These are phyloP conservation scores for Philereme transversata DNA, from an alignment of 2,888 invertebrate genomes.

Conservation along the genomic window DNA sequence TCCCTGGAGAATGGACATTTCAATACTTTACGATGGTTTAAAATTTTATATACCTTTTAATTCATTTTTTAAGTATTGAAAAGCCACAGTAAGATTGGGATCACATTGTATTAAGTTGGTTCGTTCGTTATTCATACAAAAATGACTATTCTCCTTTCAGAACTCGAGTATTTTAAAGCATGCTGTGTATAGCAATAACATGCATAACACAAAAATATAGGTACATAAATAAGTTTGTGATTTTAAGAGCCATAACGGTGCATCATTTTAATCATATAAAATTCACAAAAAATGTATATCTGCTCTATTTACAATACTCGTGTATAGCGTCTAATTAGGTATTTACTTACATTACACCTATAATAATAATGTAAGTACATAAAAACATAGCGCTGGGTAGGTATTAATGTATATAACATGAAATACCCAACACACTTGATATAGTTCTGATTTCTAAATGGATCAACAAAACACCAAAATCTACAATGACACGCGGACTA, in stretches of 20 bases:
- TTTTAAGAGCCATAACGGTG: slow-evolving; percentile 5
- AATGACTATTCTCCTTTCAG: not conserved
- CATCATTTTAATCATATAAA: slow-evolving; percentile 1
- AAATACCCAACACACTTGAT: slow-evolving; percentile 2
- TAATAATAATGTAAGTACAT: no score
- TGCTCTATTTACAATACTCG: no score
- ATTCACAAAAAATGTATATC: no score
- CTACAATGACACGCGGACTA: slow-evolving; percentile 12
- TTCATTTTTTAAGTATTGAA: no score
- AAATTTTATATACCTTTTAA: not conserved
- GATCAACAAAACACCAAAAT: slow-evolving; percentile 12
- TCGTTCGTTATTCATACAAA: not conserved
- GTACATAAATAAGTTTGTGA: not conserved
- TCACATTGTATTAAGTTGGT: not conserved
- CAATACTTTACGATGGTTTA: not conserved
- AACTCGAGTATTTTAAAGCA: slow-evolving; percentile 6
- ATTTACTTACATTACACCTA: no score
- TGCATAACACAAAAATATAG: slow-evolving; percentile 1
- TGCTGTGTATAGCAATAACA: slow-evolving; percentile 7
- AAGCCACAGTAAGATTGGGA: no score
- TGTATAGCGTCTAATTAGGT: no score
- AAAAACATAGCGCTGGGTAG: not conserved
- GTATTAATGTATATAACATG: slow-evolving; percentile 3
- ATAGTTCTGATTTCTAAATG: not conserved
- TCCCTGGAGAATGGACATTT: not conserved